Percentiles rank a stretch among this genome's conserved stretches.
These are phyloP conservation scores for Panthera leo DNA, from an alignment of 2,113 vertebrate species.

Conservation along the genomic window DNA sequence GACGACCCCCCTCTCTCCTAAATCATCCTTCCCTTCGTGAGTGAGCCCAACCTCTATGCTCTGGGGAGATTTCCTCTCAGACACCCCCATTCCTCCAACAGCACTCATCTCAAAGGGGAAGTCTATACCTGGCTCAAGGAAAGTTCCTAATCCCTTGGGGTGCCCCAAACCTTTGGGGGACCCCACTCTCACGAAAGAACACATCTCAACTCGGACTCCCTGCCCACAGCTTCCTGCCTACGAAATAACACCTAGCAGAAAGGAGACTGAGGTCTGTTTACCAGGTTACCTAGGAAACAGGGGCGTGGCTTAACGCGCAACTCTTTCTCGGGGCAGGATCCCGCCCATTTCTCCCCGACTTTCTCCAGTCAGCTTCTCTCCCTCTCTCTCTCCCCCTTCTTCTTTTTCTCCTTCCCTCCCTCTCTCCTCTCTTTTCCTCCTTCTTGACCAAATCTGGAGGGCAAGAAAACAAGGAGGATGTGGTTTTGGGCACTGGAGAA, in stretches of 20 bases:
- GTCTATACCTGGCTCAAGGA: neutral
- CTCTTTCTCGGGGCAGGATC: rapidly evolving
- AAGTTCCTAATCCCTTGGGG: neutral
- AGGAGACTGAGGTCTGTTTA: constrained; percentile 47
- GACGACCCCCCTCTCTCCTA: neutral
- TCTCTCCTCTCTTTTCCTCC: neutral
- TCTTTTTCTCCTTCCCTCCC: neutral
- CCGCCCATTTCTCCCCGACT: too few species aligned
- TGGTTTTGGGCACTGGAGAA: neutral
- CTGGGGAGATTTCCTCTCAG: neutral
- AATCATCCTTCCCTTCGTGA: neutral
- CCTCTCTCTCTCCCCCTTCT: neutral
- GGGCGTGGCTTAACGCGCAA: constrained; percentile 49
- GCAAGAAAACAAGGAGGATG: neutral
- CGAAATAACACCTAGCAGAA: neutral
- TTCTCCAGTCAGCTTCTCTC: neutral
- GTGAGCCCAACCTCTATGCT: neutral
- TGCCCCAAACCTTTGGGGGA: neutral
- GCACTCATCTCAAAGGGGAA: neutral
- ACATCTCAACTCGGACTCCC: neutral
- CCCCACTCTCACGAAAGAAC: neutral
- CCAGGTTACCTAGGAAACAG: constrained; percentile 73
- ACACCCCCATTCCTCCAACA: neutral
- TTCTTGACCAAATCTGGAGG: neutral
- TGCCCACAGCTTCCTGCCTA: neutral